These are phyloP conservation scores for Grammomys dolichurus DNA, from an alignment of 2,113 vertebrate species.

Conservation along the genomic window DNA sequence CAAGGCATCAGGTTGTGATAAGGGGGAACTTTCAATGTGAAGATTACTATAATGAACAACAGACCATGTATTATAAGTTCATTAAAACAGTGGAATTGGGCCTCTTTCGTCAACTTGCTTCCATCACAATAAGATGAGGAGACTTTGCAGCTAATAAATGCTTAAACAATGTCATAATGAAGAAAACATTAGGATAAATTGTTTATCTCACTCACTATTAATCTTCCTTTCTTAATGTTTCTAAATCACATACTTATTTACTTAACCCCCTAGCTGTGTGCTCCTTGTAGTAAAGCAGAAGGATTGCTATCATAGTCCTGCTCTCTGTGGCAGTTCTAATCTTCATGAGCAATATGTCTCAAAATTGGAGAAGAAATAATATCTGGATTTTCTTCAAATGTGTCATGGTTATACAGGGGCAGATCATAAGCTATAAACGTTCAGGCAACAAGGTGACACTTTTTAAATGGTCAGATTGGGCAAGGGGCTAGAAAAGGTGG, in stretches of 20 bases:
- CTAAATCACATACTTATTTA: constrained; percentile 25
- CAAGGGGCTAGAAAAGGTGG: background rate
- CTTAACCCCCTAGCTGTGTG: background rate
- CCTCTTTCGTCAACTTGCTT: constrained; percentile 3
- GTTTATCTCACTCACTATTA: background rate
- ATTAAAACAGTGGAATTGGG: constrained; percentile 10
- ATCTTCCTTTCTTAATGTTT: constrained; percentile 1
- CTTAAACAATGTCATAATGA: background rate
- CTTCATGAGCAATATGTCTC: background rate
- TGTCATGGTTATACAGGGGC: background rate
- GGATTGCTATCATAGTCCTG: background rate
- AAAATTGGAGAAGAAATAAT: constrained; percentile 23
- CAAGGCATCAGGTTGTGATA: background rate
- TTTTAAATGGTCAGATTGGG: constrained; percentile 35
- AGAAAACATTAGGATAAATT: background rate
- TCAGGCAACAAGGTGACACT: background rate
- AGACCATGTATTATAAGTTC: constrained; percentile 16
- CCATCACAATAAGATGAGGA: background rate
- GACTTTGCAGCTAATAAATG: background rate
- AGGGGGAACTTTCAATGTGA: background rate
- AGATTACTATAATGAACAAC: background rate
- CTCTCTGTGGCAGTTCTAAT: background rate
- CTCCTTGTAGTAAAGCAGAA: constrained; percentile 8
- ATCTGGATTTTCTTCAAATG: background rate
- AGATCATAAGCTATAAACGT: background rate